Base-by-base conservation (phyloP, 2,797 vertebrate species). In the Myotis planiceps region DNA sequence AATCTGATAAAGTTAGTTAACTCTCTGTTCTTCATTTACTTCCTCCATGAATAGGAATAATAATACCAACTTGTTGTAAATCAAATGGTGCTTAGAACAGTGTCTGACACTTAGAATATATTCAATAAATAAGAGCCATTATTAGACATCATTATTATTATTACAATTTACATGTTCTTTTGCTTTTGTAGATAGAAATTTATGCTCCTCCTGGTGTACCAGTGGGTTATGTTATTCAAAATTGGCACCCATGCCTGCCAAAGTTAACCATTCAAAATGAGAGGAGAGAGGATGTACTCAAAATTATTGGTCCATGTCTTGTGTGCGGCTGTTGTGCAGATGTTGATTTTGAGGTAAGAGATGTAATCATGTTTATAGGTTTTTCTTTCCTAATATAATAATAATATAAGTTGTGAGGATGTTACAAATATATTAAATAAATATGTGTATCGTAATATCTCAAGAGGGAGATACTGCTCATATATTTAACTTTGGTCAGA, bases 341-440 rank as follows among this genome's bases (percentile, higher is more conserved):
- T 81, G 69, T 99, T 92, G 97, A 99, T 97, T 99, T 99, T 98
- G 99, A 99, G 99, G 99, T 99, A 98, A 96, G 89, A 63, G 14
- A 65, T 32, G 1, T 45, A 68, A 66, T 63, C 2, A 51, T 39
- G 9, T 75, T 72, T 45, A 32, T 34, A n/a, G 34, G 18, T 42
- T 60, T 85, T 95, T 16, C 27, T 72, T 94, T 92, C 32, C 32
- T 74, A 60, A 10, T 47, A 6, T 34, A 76, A 85, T 27, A 45
- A 51, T 51, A 68, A 29, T 63, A 32, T 47, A 81, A 47, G 21
- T 47, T 92, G 49, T 1, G 21, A 83, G 39, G 42, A 71, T 21
- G 1, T 63, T 79, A 60, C 1, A n/a, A 23, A 75, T 58, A 32
- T 2, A 65, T 39, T 29, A 82, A 92, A 14, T 90, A 75, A 58